A percentile compares a stretch with the other conserved stretches of the same genome.
These are phyloP conservation scores for Tragelaphus strepsiceros DNA, from an alignment of 2,113 vertebrate genomes.

Conservation along the genomic window DNA sequence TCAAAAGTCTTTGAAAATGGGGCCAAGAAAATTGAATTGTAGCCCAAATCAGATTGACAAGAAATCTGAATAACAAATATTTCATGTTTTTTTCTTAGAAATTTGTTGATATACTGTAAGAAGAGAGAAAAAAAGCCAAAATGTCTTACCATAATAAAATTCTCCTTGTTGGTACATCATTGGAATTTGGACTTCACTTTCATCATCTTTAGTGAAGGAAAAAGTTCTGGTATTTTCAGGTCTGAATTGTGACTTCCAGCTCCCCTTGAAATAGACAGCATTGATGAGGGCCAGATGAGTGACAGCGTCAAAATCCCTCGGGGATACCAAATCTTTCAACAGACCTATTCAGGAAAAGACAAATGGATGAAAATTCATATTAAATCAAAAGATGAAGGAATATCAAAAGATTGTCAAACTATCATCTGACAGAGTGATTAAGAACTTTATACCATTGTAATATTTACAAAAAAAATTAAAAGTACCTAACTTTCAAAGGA, in stretches of 20 bases:
- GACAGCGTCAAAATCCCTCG: conserved; percentile 88
- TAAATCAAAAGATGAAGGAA: conserved; percentile 30
- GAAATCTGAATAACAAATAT: not conserved
- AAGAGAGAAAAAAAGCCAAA: not conserved
- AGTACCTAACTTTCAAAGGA: conserved; percentile 34
- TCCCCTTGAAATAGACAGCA: conserved; percentile 96
- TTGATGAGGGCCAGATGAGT: conserved; percentile 93
- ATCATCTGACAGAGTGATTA: not conserved
- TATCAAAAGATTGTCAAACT: not conserved
- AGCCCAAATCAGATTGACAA: not conserved
- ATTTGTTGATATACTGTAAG: not conserved
- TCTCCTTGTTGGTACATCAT: conserved; percentile 99
- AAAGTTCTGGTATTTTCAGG: conserved; percentile 98
- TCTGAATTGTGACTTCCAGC: conserved; percentile 97
- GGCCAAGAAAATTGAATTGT: conserved; percentile 16
- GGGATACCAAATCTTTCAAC: conserved; percentile 91
- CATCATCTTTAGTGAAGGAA: conserved; percentile 97
- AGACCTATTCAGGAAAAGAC: conserved; percentile 81
- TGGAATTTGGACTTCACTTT: conserved; percentile 96
- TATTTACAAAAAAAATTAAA: conserved; percentile 60
- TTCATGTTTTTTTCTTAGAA: not conserved
- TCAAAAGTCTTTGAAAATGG: conserved; percentile 3
- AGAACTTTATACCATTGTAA: not conserved
- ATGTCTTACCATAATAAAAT: conserved; percentile 93
- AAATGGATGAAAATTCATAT: not conserved